A percentile compares a stretch with the other conserved stretches of the same genome.
phyloP scores from a whole-genome alignment of 1,140 invertebrate genomes.

The Drosophila baimaii region DNA sequence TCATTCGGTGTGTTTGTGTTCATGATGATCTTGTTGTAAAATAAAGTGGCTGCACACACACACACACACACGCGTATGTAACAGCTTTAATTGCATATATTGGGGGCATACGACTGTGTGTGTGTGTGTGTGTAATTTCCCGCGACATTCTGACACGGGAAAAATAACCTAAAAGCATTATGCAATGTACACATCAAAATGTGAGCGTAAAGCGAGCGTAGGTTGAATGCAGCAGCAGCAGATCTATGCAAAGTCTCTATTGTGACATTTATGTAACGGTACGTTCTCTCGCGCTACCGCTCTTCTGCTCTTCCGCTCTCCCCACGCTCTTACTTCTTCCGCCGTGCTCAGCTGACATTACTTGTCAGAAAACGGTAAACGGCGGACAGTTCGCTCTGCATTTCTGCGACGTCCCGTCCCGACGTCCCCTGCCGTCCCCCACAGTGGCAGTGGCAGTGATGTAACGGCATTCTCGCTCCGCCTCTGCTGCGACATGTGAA shows the following conservation, averaged over 20 bases:
- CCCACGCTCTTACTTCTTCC: slow-evolving; percentile 2
- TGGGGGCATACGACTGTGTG: slow-evolving; percentile 4
- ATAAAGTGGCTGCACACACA: slow-evolving; percentile 31
- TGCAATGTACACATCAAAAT: slow-evolving; percentile 37
- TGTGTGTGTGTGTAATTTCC: slow-evolving; percentile 19
- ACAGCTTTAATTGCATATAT: slow-evolving; percentile 1
- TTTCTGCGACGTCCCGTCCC: not conserved
- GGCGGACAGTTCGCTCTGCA: slow-evolving; percentile 10
- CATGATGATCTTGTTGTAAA: slow-evolving; percentile 43
- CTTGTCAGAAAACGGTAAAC: slow-evolving; percentile 10
- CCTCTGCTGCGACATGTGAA: slow-evolving; percentile 23
- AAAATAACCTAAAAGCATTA: slow-evolving; percentile 58
- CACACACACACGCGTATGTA: slow-evolving; percentile 15
- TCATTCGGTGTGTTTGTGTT: slow-evolving; percentile 41
- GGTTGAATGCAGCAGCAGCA: slow-evolving; percentile 10
- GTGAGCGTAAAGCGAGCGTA: slow-evolving; percentile 7
- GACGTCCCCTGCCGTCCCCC: not conserved
- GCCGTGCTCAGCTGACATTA: slow-evolving; percentile 15
- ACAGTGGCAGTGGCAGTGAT: slow-evolving; percentile 21
- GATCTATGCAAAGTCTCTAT: slow-evolving; percentile 2
- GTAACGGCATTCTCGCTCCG: slow-evolving; percentile 25
- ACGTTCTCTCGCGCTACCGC: slow-evolving; percentile 1
- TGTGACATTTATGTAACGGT: slow-evolving; percentile 20
- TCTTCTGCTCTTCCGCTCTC: not conserved
- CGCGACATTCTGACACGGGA: slow-evolving; percentile 22